Evolutionary conservation across 1,140 invertebrate genomes (phyloP).

Genomic region (Zaprionus africanus): DNA sequence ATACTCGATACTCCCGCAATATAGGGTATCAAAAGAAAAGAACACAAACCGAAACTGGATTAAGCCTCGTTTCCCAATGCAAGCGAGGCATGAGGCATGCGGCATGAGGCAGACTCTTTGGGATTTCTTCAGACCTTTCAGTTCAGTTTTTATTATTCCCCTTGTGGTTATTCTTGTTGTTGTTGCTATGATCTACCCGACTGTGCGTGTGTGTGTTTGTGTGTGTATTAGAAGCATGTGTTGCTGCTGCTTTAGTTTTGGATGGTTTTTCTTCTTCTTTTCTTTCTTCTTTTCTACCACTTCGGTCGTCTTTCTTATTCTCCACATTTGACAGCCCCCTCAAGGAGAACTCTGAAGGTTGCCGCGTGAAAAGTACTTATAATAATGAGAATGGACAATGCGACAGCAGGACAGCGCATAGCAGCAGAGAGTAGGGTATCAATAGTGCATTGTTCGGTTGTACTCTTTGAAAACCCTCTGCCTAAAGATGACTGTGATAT

Average conservation of each 20-base stretch:
- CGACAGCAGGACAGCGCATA: constrained; percentile 1
- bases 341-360: constrained; percentile 32
- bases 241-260: constrained; percentile 47
- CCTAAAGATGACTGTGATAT: constrained; percentile 23
- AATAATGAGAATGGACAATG: constrained; percentile 27
- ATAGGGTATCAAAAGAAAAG: constrained; percentile 17
- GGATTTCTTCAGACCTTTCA: constrained; percentile 65
- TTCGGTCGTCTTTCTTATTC: constrained; percentile 37
- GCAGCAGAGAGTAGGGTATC: constrained; percentile 8
- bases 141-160: constrained; percentile 41
- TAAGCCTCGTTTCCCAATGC: constrained; percentile 69
- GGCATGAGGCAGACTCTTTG: constrained; percentile 66
- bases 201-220: constrained; percentile 30
- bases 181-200: constrained; percentile 74
- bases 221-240: constrained; percentile 69
- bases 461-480: neutral
- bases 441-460: neutral
- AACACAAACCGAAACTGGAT: constrained; percentile 66
- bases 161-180: constrained; percentile 30
- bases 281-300: constrained; percentile 42
- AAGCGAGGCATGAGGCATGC: constrained; percentile 27
- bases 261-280: constrained; percentile 35
- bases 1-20: neutral
- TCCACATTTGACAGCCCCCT: constrained; percentile 33
- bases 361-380: constrained; percentile 68